Conservation (phyloP, 2,113 vertebrate genomes). For the Cavia porcellus region DNA sequence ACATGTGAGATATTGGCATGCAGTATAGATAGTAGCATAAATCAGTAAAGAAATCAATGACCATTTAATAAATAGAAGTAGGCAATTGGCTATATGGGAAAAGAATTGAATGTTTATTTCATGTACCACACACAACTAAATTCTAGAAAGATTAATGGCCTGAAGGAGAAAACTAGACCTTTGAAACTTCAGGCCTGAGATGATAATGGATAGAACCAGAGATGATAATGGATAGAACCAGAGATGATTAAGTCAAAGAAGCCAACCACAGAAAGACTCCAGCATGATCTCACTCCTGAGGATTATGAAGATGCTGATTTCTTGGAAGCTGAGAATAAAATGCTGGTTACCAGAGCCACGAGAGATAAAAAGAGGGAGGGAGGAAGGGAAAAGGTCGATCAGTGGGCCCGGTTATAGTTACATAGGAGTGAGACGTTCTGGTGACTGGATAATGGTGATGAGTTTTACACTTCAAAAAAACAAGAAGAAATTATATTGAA, state of each 20-base stretch:
- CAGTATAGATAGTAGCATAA: background rate
- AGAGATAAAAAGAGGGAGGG: background rate
- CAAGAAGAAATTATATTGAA: background rate
- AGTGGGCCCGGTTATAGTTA: background rate
- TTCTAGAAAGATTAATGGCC: background rate
- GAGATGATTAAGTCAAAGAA: background rate
- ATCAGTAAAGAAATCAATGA: conserved; percentile 40
- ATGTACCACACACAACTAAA: background rate
- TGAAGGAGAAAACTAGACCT: conserved; percentile 17
- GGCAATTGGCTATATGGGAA: background rate
- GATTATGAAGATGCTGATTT: background rate
- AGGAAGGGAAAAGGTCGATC: background rate
- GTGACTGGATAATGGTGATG: background rate
- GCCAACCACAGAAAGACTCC: background rate
- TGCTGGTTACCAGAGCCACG: background rate
- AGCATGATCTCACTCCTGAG: background rate
- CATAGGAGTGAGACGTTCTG: background rate
- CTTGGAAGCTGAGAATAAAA: background rate
- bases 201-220: background rate
- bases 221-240: background rate
- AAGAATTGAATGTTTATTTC: background rate
- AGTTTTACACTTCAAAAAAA: background rate
- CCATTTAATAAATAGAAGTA: conserved; percentile 12
- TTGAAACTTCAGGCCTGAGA: background rate
- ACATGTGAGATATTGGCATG: background rate